These are phyloP conservation scores for Ooceraea biroi DNA, from an alignment of 1,140 invertebrate genomes.

Conservation along the genomic window DNA sequence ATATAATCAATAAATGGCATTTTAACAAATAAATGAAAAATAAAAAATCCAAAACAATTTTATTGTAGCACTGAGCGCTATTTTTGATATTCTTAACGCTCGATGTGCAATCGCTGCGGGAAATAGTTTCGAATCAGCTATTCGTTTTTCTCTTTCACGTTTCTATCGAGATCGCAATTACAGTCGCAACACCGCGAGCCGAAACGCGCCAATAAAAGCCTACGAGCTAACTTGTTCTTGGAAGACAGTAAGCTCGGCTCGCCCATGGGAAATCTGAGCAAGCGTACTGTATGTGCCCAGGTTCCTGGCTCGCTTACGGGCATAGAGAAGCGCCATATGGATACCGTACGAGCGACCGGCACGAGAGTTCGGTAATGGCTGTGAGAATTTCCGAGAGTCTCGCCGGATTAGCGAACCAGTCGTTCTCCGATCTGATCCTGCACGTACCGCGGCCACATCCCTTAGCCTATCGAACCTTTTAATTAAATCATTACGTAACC, in stretches of 20 bases:
- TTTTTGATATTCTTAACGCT: neutral
- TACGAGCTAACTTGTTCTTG: conserved; percentile 51
- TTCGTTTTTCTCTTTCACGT: neutral
- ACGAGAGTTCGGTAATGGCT: conserved; percentile 67
- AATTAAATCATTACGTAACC: conserved; percentile 66
- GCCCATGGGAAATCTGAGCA: conserved; percentile 70
- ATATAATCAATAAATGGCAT: too few species aligned
- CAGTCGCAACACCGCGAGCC: neutral
- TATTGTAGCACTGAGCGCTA: too few species aligned
- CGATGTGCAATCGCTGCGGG: neutral
- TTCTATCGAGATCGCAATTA: conserved; percentile 22
- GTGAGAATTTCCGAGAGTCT: conserved; percentile 67
- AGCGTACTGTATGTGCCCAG: conserved; percentile 42
- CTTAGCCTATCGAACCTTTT: conserved; percentile 46
- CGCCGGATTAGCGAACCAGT: conserved; percentile 38
- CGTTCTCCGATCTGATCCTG: conserved; percentile 57
- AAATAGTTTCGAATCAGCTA: neutral
- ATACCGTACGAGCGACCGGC: conserved; percentile 52
- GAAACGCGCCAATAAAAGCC: conserved; percentile 60
- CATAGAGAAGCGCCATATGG: conserved; percentile 59
- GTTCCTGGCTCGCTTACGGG: conserved; percentile 31
- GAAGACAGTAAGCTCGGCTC: conserved; percentile 45
- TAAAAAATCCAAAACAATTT: too few species aligned
- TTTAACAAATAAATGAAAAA: too few species aligned
- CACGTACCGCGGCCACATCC: conserved; percentile 10